These are phyloP conservation scores for Acanthoscelides obtectus DNA, from an alignment of 2,888 invertebrate genomes.

Conservation along the genomic window DNA sequence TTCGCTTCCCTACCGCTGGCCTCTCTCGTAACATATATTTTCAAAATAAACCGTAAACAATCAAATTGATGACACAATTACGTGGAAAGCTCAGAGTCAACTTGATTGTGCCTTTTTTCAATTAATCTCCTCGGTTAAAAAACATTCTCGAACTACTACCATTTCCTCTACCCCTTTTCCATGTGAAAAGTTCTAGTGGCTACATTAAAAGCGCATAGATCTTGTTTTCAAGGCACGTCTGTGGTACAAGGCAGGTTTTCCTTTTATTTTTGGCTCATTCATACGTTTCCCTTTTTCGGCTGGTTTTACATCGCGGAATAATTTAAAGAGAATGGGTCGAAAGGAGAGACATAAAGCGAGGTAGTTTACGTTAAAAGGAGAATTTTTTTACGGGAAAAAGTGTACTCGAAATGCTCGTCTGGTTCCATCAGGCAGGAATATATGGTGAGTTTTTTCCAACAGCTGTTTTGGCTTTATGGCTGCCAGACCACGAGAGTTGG, in stretches of 20 bases:
- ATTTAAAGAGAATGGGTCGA: conserved; percentile 3
- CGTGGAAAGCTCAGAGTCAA: too few relatives aligned
- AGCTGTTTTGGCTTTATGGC: not conserved
- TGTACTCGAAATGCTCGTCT: not conserved
- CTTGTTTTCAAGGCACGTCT: not conserved
- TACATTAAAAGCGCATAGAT: too few relatives aligned
- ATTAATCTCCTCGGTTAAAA: too few relatives aligned
- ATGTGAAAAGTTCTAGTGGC: too few relatives aligned
- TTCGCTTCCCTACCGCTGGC: too few relatives aligned
- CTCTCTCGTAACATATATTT: too few relatives aligned
- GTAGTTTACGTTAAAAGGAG: conserved; percentile 5
- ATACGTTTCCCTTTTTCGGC: conserved; percentile 1
- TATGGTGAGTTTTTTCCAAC: not conserved
- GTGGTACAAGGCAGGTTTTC: not conserved
- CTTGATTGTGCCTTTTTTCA: too few relatives aligned
- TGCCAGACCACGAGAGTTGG: not conserved
- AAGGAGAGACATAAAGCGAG: conserved; percentile 3
- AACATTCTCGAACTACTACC: too few relatives aligned
- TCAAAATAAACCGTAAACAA: too few relatives aligned
- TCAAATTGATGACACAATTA: too few relatives aligned
- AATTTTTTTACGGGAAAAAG: not conserved
- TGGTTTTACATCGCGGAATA: conserved; percentile 2
- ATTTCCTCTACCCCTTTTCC: too few relatives aligned
- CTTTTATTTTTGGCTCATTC: conserved; percentile 1
- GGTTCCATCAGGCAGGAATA: not conserved